Evolutionary conservation across 2,888 invertebrate genomes (phyloP), one percentile per base, ranked within the genome.

Genomic region (Nemoura dubitans): DNA sequence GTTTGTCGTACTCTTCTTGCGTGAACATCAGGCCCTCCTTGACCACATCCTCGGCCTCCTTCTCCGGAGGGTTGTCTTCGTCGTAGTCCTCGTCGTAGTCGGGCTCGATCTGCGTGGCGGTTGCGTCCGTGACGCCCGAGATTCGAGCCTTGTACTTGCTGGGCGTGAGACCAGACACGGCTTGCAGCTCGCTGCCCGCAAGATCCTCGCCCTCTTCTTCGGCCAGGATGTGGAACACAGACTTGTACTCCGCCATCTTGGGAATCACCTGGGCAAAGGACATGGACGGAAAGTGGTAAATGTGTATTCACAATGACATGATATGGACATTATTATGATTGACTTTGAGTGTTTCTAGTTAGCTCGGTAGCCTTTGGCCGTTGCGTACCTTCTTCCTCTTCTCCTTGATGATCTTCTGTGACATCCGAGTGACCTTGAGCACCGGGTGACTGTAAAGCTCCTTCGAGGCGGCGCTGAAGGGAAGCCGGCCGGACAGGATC

Each of bases 381-480:
- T 6, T 26, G 10, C 85, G 86, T 87, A 91, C 91, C 89, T 89
- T 89, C 86, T 88, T 89, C 76, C 89, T 88, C 83, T 89, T 90
- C 36, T 89, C 89, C 80, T 90, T 90, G 43, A 90, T 89, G 25
- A 88, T 88, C 76, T 87, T 86, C 78, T 88, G 88, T 10, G 89
- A 88, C 88, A 92, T 90, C 16, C 90, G 89, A 80, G 90, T 90
- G 26, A 91, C 89, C 85, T 91, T 93, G 91, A 95, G 95, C 2
- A 95, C 94, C 0, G 95, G 95, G 90, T 95, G 95, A 87, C 94
- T 92, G 89, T 92, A 93, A 90, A 95, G 92, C 89, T 95, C 95
- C 1, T 93, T 92, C 0, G 95, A 95, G 82, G 95, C 95, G 89
- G 95, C 94, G 88, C 94, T 93, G 76, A 95, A 91, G 0, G 95